Base-by-base conservation (phyloP, 23 tunicate species). In the Halocynthia roretzi region DNA sequence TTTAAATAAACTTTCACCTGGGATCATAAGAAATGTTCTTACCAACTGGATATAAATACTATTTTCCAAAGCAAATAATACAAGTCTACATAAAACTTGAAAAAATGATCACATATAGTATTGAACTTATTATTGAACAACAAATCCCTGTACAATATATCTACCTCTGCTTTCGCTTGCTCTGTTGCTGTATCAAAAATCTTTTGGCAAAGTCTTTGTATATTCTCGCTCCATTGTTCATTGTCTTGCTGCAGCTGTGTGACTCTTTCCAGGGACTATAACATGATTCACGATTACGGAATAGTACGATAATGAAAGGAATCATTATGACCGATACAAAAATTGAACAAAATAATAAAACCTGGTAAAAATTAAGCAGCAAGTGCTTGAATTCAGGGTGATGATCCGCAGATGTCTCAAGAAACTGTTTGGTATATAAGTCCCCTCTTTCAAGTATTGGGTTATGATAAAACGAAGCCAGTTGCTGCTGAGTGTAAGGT, bases 391-490 rank as follows among this genome's bases (percentile, higher is more conserved):
- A 90, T 48, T 51, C 54, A 19, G 70, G 71, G 67, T 81, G 51
- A 52, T 68, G 50, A 48, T 85, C 63, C 54, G 71, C 49, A 6
- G 90, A 58, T 10, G 81, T 84, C 7, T 52, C 71, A 6, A 90
- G 48, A 77, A 90, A 90, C 77, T 81, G 86, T 56, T 90, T 77
- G 44, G 85, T 71, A 31, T 85, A 77, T 20, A 77, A 51, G 0
- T 76, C 86, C 52, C 62, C 54, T 52, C 87, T 83, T 8, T 90
- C 97, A 76, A 90, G 68, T 7, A 90, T 48, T 17, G 70, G 72
- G 77, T 90, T 90, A 64, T 81, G 80, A 56, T 90, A 90, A 77
- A 90, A 85, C 55, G 71, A 40, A 7, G 77, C 58, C 52, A 85
- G 49, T 40, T 90, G 72, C 21, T 76, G 70, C 23, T 55, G 83